Evolutionary conservation across 2,888 invertebrate species (phyloP).

Genomic region (Mantis religiosa): DNA sequence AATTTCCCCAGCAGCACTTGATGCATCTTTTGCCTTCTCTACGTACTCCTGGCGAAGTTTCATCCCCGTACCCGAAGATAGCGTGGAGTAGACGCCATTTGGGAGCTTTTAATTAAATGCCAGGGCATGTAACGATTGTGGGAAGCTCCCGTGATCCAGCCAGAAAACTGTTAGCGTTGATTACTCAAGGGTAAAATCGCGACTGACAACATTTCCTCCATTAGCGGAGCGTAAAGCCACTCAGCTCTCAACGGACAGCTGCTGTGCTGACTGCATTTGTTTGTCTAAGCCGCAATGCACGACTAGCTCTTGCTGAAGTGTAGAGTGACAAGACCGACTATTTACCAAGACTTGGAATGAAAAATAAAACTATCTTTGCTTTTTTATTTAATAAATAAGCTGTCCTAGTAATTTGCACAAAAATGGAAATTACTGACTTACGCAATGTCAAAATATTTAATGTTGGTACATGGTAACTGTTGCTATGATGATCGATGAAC

Average conservation of each 20-base stretch:
- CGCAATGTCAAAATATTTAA: no score
- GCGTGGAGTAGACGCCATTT: background rate
- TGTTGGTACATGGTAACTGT: no score
- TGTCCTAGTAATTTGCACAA: no score
- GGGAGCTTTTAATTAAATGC: background rate
- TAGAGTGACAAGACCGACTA: no score
- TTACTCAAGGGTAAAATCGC: background rate
- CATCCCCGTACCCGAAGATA: background rate
- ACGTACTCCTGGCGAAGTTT: background rate
- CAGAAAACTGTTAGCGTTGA: background rate
- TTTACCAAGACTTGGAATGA: no score
- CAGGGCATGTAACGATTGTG: background rate
- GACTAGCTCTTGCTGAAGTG: no score
- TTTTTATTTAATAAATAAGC: no score
- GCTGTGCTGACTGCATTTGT: background rate
- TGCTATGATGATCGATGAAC: no score
- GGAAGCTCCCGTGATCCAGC: background rate
- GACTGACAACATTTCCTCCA: background rate
- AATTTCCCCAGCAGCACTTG: no score
- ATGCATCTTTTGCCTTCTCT: no score
- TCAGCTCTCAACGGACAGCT: background rate
- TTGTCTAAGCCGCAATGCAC: background rate
- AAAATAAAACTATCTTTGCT: no score
- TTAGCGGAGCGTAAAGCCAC: background rate
- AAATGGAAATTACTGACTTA: no score